phyloP scores from a whole-genome alignment of 1,140 invertebrate species.

The Zaprionus ornatus region DNA sequence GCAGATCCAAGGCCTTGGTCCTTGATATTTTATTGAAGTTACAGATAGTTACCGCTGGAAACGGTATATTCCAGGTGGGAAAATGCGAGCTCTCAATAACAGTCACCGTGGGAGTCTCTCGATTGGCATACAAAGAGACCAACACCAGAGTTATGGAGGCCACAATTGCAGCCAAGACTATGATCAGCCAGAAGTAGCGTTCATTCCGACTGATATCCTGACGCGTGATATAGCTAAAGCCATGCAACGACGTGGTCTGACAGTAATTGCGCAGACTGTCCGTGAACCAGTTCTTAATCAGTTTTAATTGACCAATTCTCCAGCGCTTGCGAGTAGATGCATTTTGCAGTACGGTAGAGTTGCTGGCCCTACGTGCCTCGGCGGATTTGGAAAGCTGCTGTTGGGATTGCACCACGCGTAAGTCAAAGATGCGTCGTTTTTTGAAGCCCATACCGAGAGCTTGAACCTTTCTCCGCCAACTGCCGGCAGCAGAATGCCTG shows the following conservation, averaged over 20 bases:
- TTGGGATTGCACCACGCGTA: constrained; percentile 58
- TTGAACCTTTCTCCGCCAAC: background rate
- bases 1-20: constrained; percentile 50
- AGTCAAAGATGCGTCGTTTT: constrained; percentile 68
- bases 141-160: constrained; percentile 83
- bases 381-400: constrained; percentile 41
- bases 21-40: constrained; percentile 85
- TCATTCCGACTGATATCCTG: constrained; percentile 66
- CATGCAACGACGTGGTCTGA: constrained; percentile 83
- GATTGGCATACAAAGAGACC: constrained; percentile 84
- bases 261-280: constrained; percentile 83
- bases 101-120: constrained; percentile 83
- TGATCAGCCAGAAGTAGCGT: constrained; percentile 83
- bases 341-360: background rate
- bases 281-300: constrained; percentile 59
- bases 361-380: constrained; percentile 10
- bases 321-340: background rate
- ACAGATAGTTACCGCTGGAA: constrained; percentile 88
- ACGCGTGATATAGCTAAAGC: constrained; percentile 78
- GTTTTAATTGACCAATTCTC: constrained; percentile 21
- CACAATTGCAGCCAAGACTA: constrained; percentile 83
- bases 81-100: constrained; percentile 88
- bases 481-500: constrained; percentile 21
- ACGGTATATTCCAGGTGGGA: constrained; percentile 89
- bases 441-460: constrained; percentile 61